phyloP scores from a whole-genome alignment of 1,140 invertebrate species.

The Zaprionus kolodkinae region DNA sequence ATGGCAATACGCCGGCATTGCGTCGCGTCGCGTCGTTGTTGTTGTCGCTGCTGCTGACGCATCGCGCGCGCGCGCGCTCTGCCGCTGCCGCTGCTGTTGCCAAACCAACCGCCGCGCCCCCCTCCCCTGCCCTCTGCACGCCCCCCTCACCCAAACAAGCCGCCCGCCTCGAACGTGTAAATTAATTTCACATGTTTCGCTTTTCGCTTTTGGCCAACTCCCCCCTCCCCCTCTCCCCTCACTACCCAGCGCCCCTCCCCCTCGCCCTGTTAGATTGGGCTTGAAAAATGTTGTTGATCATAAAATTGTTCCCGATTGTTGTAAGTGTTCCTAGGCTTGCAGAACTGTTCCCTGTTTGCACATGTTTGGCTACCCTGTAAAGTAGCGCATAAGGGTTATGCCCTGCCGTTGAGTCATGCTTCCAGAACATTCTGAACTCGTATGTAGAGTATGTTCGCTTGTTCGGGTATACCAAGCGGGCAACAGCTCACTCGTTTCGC shows the following conservation, averaged over 20 bases:
- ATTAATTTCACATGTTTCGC: slow-evolving; percentile 78
- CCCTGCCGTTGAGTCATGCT: not conserved
- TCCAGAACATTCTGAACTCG: no score
- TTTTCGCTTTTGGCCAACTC: slow-evolving; percentile 19
- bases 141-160: no score
- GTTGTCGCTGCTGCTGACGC: slow-evolving; percentile 53
- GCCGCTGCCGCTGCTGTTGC: slow-evolving; percentile 25
- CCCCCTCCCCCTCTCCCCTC: no score
- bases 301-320: not conserved
- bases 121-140: not conserved
- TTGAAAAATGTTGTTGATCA: slow-evolving; percentile 28
- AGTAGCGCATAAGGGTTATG: not conserved
- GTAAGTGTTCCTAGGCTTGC: not conserved
- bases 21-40: no score
- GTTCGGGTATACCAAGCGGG: no score
- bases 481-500: no score
- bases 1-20: slow-evolving; percentile 34
- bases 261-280: not conserved
- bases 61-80: slow-evolving; percentile 42
- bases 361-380: not conserved
- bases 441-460: no score
- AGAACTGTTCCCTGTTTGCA: not conserved
- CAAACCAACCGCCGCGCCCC: slow-evolving; percentile 2
- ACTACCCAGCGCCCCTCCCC: no score
- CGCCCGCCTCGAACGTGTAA: slow-evolving; percentile 63